These are phyloP conservation scores for Pogona vitticeps DNA, from an alignment of 2,113 vertebrate species.

Conservation along the genomic window DNA sequence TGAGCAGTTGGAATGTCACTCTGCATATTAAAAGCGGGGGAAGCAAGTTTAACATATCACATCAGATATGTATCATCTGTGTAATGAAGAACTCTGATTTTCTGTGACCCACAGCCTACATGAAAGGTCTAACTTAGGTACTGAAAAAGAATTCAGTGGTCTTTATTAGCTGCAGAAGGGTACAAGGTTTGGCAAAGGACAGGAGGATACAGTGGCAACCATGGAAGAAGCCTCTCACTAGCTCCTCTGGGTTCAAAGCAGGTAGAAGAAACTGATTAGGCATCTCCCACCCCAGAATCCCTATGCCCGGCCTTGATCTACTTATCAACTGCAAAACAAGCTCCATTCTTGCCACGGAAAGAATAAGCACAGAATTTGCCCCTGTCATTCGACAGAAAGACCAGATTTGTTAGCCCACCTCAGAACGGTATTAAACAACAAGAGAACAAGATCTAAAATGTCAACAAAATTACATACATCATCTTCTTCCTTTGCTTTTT, in stretches of 20 bases:
- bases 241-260: background rate
- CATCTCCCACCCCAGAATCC: background rate
- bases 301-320: background rate
- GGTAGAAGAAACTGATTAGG: background rate
- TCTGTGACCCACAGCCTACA: background rate
- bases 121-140: constrained; percentile 29
- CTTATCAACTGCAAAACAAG: background rate
- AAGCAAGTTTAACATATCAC: background rate
- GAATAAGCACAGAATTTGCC: background rate
- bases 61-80: background rate
- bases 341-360: background rate
- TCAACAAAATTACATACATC: constrained; percentile 83
- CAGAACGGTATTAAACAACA: background rate
- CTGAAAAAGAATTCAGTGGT: background rate
- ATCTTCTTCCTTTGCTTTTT: constrained; percentile 93
- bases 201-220: background rate
- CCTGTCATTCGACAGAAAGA: background rate
- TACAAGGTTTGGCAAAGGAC: background rate
- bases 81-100: background rate
- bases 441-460: background rate
- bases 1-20: constrained; percentile 97
- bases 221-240: background rate
- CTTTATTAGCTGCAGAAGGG: constrained; percentile 4
- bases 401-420: accelerated
- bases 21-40: constrained; percentile 63